Conservation (phyloP, 2,888 invertebrate genomes). For the Creontiades dilutus region DNA sequence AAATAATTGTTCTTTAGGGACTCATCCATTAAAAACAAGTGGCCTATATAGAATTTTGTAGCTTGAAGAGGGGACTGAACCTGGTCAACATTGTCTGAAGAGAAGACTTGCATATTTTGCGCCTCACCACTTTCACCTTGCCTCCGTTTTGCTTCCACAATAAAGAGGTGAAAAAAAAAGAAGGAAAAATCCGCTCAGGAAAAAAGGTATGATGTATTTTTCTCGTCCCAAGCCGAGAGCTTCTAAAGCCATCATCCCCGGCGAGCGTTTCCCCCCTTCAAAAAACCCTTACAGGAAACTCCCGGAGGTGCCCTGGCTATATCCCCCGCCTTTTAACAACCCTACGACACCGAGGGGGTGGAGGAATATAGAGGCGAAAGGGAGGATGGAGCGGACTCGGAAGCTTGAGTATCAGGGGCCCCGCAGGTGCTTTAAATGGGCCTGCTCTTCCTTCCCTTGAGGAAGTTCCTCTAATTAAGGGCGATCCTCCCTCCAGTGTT, state of each 20-base stretch:
- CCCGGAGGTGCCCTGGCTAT: constrained; percentile 32
- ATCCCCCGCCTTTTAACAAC: constrained; percentile 33
- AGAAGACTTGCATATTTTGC: constrained; percentile 10
- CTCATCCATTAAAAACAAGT: too few species aligned
- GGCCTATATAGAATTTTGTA: not conserved
- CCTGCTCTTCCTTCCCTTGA: not conserved
- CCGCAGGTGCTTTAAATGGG: constrained; percentile 42
- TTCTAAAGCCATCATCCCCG: constrained; percentile 29
- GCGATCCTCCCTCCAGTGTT: not conserved
- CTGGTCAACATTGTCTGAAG: not conserved
- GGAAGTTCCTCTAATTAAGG: constrained; percentile 28
- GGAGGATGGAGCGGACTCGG: not conserved
- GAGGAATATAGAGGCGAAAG: constrained; percentile 2
- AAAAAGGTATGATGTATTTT: constrained; percentile 26
- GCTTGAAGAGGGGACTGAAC: not conserved
- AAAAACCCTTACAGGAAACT: constrained; percentile 35
- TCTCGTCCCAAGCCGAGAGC: constrained; percentile 22
- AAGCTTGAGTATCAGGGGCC: constrained; percentile 20
- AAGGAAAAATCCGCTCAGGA: not conserved
- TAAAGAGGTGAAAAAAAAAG: not conserved
- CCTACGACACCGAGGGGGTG: not conserved
- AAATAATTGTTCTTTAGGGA: too few species aligned
- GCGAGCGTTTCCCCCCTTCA: not conserved
- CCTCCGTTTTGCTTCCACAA: not conserved
- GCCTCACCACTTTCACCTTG: not conserved